A percentile compares a stretch with the other conserved stretches of the same genome.
Conservation (phyloP, 2,888 invertebrate genomes). For the Globia sparganii region DNA sequence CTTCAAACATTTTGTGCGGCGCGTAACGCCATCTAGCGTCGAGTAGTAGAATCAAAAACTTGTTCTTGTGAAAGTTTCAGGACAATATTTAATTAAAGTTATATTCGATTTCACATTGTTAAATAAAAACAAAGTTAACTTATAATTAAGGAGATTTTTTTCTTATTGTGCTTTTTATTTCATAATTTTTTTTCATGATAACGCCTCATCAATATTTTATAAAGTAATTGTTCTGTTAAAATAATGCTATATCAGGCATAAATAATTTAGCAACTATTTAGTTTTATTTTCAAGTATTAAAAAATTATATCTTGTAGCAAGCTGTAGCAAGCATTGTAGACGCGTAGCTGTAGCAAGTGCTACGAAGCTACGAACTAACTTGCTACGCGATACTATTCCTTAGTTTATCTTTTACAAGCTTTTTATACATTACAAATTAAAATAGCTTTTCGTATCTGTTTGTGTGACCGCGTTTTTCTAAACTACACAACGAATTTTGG, state of each 20-base stretch:
- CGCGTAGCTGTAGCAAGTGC: slow-evolving; percentile 11
- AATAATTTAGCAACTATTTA: not conserved
- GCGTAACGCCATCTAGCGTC: slow-evolving; percentile 77
- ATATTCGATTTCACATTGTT: not conserved
- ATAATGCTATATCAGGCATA: not conserved
- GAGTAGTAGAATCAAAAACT: slow-evolving; percentile 72
- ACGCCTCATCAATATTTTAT: not conserved
- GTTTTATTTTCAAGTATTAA: not conserved
- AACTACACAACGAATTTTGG: not conserved
- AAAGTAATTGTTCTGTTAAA: not conserved
- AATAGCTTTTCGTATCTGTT: not conserved
- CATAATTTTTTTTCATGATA: not conserved
- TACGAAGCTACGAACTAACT: slow-evolving; percentile 11
- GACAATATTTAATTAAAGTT: not conserved
- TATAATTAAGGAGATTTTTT: not conserved
- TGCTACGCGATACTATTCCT: slow-evolving; percentile 8
- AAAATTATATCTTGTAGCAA: not conserved
- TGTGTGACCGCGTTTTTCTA: too few species aligned
- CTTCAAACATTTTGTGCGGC: slow-evolving; percentile 2
- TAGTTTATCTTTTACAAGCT: not conserved
- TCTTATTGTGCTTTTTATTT: not conserved
- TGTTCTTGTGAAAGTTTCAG: slow-evolving; percentile 22
- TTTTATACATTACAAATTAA: not conserved
- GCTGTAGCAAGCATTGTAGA: not conserved
- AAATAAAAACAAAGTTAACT: not conserved